These are phyloP conservation scores for Neuroterus valhalla DNA, from an alignment of 1,140 invertebrate genomes.

Conservation along the genomic window DNA sequence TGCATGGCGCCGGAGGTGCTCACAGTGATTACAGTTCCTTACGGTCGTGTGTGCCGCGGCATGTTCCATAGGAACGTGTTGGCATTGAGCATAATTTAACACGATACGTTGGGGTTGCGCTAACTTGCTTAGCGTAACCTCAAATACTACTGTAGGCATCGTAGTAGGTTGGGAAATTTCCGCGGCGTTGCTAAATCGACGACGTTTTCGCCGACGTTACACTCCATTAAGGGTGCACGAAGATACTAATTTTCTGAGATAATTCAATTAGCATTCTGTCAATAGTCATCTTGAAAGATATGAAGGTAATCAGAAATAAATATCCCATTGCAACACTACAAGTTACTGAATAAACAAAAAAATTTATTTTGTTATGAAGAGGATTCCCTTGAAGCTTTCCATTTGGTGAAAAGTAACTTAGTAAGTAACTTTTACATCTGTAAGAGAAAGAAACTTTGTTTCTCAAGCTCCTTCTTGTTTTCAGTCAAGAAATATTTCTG, in stretches of 20 bases:
- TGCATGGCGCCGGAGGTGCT: conserved; percentile 47
- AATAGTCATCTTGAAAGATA: not conserved
- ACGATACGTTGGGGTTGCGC: conserved; percentile 74
- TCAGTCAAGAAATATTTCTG: too few species aligned
- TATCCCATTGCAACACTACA: too few species aligned
- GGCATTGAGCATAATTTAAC: conserved; percentile 74
- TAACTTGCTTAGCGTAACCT: conserved; percentile 75
- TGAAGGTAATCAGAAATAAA: too few species aligned
- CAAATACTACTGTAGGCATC: conserved; percentile 66
- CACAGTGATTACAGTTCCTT: conserved; percentile 55
- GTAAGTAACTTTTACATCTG: too few species aligned
- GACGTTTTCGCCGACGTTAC: conserved; percentile 51
- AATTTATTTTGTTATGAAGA: too few species aligned
- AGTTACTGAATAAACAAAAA: too few species aligned
- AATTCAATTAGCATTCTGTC: conserved; percentile 10
- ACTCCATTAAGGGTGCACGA: conserved; percentile 23
- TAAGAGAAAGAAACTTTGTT: too few species aligned
- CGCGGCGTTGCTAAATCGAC: conserved; percentile 63
- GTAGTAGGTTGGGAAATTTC: conserved; percentile 60
- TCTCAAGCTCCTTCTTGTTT: too few species aligned
- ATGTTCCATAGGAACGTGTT: conserved; percentile 50
- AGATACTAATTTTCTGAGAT: conserved; percentile 19
- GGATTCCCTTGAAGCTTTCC: too few species aligned
- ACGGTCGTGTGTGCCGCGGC: conserved; percentile 46
- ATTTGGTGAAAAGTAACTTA: too few species aligned